Evolutionary conservation across 2,888 invertebrate genomes (phyloP).

Genomic region (Lacanobia oleracea): DNA sequence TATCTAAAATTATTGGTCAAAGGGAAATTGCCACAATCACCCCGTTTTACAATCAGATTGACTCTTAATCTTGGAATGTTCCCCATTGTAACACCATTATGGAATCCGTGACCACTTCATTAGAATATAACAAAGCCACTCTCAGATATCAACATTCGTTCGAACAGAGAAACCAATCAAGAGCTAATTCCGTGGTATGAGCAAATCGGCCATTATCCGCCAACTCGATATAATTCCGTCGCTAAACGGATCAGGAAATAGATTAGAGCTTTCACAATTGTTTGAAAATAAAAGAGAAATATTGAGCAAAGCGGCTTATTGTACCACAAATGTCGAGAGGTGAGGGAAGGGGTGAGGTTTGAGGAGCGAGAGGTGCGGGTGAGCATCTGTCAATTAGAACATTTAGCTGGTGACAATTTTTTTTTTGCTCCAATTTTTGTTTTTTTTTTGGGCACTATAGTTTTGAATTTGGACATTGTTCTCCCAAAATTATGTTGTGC

Average conservation of each 20-base stretch:
- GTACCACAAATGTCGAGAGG: background rate
- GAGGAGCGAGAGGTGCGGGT: background rate
- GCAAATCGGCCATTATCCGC: slow-evolving; percentile 46
- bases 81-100: slow-evolving; percentile 24
- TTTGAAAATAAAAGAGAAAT: slow-evolving; percentile 38
- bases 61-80: slow-evolving; percentile 1
- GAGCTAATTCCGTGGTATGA: slow-evolving; percentile 36
- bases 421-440: background rate
- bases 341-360: background rate
- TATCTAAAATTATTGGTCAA: background rate
- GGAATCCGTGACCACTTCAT: slow-evolving; percentile 32
- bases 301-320: slow-evolving; percentile 33
- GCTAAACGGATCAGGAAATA: slow-evolving; percentile 38
- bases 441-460: background rate
- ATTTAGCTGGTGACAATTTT: slow-evolving; percentile 10
- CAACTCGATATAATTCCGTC: slow-evolving; percentile 37
- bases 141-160: slow-evolving; percentile 26
- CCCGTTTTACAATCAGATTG: slow-evolving; percentile 11
- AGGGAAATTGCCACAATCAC: background rate
- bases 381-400: slow-evolving; percentile 11
- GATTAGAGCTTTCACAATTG: slow-evolving; percentile 51
- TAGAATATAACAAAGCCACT: slow-evolving; percentile 42
- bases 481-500: too few relatives aligned
- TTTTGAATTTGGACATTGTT: background rate
- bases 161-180: slow-evolving; percentile 44